Evolutionary conservation across 2,113 vertebrate species (phyloP).

Genomic region (Chitala chitala): DNA sequence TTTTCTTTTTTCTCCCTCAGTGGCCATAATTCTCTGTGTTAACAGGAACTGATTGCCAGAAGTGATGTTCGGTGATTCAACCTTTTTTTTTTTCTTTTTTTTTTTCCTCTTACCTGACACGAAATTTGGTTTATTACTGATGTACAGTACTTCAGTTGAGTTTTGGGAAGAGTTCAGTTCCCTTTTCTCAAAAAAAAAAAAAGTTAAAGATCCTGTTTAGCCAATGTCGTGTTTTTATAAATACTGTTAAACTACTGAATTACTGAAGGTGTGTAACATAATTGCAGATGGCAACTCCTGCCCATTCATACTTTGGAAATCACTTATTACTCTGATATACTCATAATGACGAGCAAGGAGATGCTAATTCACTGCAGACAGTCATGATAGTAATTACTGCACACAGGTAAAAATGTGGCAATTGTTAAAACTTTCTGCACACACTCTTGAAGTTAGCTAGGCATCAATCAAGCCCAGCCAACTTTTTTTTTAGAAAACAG

Average conservation of each 20-base stretch:
- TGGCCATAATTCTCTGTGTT: not conserved
- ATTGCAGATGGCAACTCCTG: not conserved
- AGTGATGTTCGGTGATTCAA: not conserved
- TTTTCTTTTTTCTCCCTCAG: slow-evolving; percentile 15
- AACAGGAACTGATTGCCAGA: not conserved
- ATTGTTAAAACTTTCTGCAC: not conserved
- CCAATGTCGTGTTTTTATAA: no score
- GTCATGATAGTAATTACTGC: slow-evolving; percentile 32
- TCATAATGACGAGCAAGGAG: slow-evolving; percentile 31
- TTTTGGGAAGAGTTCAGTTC: no score
- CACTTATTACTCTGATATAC: slow-evolving; percentile 27
- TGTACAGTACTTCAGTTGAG: no score
- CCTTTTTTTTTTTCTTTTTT: no score
- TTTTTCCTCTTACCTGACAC: no score
- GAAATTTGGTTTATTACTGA: no score
- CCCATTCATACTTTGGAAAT: not conserved
- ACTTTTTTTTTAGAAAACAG: slow-evolving; percentile 53
- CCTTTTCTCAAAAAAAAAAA: no score
- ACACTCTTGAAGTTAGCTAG: slow-evolving; percentile 14
- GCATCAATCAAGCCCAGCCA: slow-evolving; percentile 26
- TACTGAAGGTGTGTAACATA: no score
- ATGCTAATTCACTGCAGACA: slow-evolving; percentile 44
- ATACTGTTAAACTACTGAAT: not conserved
- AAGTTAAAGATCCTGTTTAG: no score
- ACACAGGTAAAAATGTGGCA: not conserved